phyloP scores from a whole-genome alignment of 2,113 vertebrate genomes.

The Isurus oxyrinchus region DNA sequence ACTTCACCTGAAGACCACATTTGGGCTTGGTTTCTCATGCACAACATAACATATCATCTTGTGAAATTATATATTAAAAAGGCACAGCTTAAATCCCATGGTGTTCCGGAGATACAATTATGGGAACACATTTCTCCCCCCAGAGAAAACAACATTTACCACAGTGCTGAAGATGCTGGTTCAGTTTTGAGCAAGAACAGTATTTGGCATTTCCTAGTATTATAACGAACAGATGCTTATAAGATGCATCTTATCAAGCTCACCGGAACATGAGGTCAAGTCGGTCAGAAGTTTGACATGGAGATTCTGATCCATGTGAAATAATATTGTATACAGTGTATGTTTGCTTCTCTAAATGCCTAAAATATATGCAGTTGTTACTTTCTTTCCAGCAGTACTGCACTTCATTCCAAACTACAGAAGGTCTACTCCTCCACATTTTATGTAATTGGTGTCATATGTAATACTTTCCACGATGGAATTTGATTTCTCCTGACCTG shows the following conservation, averaged over 20 bases:
- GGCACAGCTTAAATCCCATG: no score
- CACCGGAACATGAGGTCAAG: background rate
- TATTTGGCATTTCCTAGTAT: background rate
- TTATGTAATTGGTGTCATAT: background rate
- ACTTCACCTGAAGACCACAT: no score
- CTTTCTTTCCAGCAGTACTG: background rate
- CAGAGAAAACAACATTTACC: background rate
- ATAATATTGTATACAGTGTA: background rate
- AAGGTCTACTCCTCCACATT: background rate
- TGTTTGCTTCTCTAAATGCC: background rate
- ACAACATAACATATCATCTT: no score
- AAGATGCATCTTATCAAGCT: background rate
- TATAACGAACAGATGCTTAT: background rate
- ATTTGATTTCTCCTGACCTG: background rate
- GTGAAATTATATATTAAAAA: no score
- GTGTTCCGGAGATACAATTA: no score
- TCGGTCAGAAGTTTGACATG: background rate
- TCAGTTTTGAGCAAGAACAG: background rate
- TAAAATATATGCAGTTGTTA: background rate
- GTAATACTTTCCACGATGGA: conserved; percentile 14
- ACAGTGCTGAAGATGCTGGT: background rate
- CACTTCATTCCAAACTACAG: background rate
- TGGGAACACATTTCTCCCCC: no score
- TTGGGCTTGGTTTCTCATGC: no score
- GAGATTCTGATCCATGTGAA: background rate